Evolutionary conservation across 2,113 vertebrate genomes (phyloP).

Genomic region (Neotoma lepida): DNA sequence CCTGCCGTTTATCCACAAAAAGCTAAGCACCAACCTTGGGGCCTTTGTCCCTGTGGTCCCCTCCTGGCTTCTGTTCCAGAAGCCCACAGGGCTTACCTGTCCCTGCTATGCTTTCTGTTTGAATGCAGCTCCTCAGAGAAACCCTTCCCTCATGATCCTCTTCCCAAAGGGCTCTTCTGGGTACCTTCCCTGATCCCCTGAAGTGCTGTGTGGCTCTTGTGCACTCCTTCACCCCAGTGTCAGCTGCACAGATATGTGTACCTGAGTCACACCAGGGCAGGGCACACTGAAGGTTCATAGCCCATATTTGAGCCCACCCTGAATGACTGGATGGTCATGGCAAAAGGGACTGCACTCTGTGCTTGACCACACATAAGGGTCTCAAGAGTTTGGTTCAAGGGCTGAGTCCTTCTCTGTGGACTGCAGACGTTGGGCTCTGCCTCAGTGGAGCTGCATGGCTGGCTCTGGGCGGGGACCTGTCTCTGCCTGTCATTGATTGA

Average conservation of each 20-base stretch:
- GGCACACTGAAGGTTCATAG: not conserved
- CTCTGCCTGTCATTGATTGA: not conserved
- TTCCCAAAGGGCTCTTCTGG: not conserved
- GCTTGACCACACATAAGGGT: not conserved
- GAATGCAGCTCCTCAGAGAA: not conserved
- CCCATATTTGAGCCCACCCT: not conserved
- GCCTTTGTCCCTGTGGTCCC: not conserved
- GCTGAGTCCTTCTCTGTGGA: not conserved
- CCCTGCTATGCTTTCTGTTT: not conserved
- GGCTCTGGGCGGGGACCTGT: not conserved
- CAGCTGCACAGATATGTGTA: not conserved
- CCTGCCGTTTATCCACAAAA: not conserved
- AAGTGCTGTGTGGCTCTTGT: not conserved
- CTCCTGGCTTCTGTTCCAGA: not conserved
- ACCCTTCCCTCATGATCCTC: not conserved
- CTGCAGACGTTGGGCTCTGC: not conserved
- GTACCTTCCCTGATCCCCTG: no score
- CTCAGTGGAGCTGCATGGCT: not conserved
- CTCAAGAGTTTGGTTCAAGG: not conserved
- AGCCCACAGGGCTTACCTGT: accelerated
- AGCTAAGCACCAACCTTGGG: not conserved
- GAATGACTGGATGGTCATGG: not conserved
- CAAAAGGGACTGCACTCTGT: not conserved
- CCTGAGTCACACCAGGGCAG: not conserved
- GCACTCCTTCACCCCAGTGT: accelerated